Conservation (phyloP, 2,888 invertebrate species). For the Holacanthella duospinosa region DNA sequence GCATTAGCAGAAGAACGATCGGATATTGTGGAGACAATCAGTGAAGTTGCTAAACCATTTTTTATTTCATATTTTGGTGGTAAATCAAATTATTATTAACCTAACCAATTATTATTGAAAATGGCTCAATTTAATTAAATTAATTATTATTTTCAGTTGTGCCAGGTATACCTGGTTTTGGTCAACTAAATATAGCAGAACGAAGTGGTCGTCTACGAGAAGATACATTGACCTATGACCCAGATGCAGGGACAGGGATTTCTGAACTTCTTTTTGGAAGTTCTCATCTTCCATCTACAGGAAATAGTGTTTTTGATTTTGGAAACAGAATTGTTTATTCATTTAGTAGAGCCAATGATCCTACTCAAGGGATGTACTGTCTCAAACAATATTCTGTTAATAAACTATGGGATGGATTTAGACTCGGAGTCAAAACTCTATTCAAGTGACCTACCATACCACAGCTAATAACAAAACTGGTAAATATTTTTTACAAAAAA, state of each 20-base stretch:
- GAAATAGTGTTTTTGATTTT: conserved; percentile 32
- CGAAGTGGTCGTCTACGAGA: conserved; percentile 6
- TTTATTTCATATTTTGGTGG: conserved; percentile 36
- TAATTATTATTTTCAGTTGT: background rate
- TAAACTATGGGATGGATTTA: conserved; percentile 36
- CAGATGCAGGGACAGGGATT: conserved; percentile 31
- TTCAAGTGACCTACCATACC: conserved; percentile 20
- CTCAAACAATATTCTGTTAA: conserved; percentile 37
- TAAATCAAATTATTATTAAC: background rate
- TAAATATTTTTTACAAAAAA: no score
- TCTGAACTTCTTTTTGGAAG: conserved; percentile 29
- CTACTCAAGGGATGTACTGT: conserved; percentile 36
- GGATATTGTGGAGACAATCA: conserved; percentile 26
- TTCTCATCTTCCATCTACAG: conserved; percentile 30
- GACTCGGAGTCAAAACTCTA: conserved; percentile 30
- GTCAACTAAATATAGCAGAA: conserved; percentile 17
- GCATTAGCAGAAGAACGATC: background rate
- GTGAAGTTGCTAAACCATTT: conserved; percentile 34
- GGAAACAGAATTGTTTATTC: conserved; percentile 34
- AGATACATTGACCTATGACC: conserved; percentile 20
- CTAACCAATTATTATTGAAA: background rate
- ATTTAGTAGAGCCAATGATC: conserved; percentile 35
- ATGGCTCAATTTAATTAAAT: no score
- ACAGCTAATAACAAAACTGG: no score
- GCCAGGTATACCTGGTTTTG: conserved; percentile 11